phyloP scores from a whole-genome alignment of 2,888 invertebrate genomes.

The Drosophila fulvimacula region DNA sequence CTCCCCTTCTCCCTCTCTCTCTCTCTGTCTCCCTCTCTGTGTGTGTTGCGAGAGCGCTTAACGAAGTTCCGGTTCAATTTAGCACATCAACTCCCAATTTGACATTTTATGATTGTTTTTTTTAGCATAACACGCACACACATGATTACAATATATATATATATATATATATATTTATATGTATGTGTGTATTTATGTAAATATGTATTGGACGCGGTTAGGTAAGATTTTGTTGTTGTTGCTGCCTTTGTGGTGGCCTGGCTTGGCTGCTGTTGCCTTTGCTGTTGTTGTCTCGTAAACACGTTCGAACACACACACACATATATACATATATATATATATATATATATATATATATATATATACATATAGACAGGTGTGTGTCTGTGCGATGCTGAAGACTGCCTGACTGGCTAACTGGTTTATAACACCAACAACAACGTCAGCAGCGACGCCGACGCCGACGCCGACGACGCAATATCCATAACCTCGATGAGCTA shows the following conservation, averaged over 20 bases:
- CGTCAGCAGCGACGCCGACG: constrained; percentile 14
- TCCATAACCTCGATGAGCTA: constrained; percentile 78
- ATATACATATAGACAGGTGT: constrained; percentile 7
- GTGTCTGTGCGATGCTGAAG: constrained; percentile 69
- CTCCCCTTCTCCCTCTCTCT: neutral
- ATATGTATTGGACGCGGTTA: constrained; percentile 41
- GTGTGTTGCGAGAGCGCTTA: neutral
- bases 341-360: constrained; percentile 5
- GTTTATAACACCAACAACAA: constrained; percentile 60
- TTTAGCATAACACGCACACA: constrained; percentile 27
- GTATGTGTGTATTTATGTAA: constrained; percentile 32
- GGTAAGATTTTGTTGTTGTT: constrained; percentile 47
- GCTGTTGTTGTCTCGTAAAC: constrained; percentile 69
- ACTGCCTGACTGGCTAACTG: constrained; percentile 72
- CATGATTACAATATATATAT: constrained; percentile 32
- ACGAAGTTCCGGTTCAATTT: constrained; percentile 55
- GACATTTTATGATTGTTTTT: constrained; percentile 43
- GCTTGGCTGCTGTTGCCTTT: constrained; percentile 16
- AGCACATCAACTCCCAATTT: constrained; percentile 46
- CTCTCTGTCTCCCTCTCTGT: neutral
- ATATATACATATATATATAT: constrained; percentile 2
- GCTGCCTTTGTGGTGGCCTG: constrained; percentile 24
- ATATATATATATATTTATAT: neutral
- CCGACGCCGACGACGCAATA: constrained; percentile 69
- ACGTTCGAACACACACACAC: constrained; percentile 60